Conservation (phyloP, 2,888 invertebrate species). For the Byasa hedistus region DNA sequence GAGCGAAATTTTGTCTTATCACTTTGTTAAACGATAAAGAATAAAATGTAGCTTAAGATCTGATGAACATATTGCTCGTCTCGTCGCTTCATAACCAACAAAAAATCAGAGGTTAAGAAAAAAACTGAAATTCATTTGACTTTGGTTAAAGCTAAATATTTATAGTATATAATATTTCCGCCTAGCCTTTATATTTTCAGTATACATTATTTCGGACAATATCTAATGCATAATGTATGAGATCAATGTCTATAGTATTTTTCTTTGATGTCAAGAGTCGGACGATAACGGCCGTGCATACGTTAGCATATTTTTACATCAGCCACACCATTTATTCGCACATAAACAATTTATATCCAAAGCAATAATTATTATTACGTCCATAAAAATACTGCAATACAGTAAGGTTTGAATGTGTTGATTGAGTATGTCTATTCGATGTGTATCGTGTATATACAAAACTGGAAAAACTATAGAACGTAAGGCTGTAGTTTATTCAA, state of each 20-base stretch:
- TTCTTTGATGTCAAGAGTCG: conserved; percentile 22
- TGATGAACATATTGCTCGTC: too few relatives aligned
- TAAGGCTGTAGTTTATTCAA: too few relatives aligned
- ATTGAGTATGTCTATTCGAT: too few relatives aligned
- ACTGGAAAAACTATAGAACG: too few relatives aligned
- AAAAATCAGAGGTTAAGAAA: too few relatives aligned
- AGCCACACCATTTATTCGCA: conserved; percentile 5
- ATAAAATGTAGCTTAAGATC: too few relatives aligned
- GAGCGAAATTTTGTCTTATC: too few relatives aligned
- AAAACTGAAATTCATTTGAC: too few relatives aligned
- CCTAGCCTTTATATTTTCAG: not conserved
- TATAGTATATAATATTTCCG: not conserved
- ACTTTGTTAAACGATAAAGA: too few relatives aligned
- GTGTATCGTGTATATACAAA: too few relatives aligned
- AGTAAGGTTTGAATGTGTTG: too few relatives aligned
- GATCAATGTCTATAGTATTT: conserved; percentile 28
- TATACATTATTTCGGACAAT: not conserved
- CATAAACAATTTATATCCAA: conserved; percentile 3
- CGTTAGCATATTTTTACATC: conserved; percentile 26
- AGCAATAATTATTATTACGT: not conserved
- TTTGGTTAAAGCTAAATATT: not conserved
- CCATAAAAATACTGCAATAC: not conserved
- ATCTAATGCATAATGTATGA: conserved; percentile 23
- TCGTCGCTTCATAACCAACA: too few relatives aligned
- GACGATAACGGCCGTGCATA: conserved; percentile 18